A percentile compares a stretch with the other conserved stretches of the same genome.
Evolutionary conservation across 2,113 vertebrate genomes (phyloP).

Genomic region (Vanacampus margaritifer): DNA sequence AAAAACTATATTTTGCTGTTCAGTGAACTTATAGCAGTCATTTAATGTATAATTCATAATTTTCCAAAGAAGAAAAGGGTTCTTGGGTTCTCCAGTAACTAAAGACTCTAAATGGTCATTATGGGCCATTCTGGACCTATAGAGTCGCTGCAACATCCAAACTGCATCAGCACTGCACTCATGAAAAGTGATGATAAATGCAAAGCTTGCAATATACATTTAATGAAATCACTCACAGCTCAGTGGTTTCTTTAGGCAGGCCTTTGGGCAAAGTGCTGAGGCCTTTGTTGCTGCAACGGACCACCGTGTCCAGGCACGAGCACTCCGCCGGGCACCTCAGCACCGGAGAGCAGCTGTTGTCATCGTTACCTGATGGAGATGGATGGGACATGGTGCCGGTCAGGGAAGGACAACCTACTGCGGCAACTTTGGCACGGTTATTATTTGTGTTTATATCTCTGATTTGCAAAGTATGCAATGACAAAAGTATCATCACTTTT

Average conservation of each 20-base stretch:
- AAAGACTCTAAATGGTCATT: not conserved
- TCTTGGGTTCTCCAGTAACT: too few species aligned
- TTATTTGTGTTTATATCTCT: not conserved
- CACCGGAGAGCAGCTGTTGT: constrained; percentile 91
- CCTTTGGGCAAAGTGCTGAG: constrained; percentile 88
- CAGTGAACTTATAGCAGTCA: too few species aligned
- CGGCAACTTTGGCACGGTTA: not conserved
- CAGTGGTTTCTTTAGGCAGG: constrained; percentile 93
- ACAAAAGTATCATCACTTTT: too few species aligned
- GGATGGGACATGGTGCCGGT: not conserved
- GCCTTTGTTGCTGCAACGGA: constrained; percentile 97
- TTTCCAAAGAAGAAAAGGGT: too few species aligned
- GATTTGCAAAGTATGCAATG: too few species aligned
- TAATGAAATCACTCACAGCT: constrained; percentile 82
- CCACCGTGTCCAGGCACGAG: constrained; percentile 95
- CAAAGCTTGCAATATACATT: not conserved
- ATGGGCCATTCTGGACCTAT: not conserved
- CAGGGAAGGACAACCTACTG: not conserved
- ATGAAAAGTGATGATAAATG: not conserved
- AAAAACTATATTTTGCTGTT: too few species aligned
- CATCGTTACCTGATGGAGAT: constrained; percentile 81
- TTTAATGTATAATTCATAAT: too few species aligned
- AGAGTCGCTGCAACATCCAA: not conserved
- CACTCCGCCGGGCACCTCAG: constrained; percentile 91
- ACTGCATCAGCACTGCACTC: not conserved